Evolutionary conservation across 1,140 invertebrate species (phyloP), one percentile per base, ranked within the genome.

Genomic region (Drosophila bocki): DNA sequence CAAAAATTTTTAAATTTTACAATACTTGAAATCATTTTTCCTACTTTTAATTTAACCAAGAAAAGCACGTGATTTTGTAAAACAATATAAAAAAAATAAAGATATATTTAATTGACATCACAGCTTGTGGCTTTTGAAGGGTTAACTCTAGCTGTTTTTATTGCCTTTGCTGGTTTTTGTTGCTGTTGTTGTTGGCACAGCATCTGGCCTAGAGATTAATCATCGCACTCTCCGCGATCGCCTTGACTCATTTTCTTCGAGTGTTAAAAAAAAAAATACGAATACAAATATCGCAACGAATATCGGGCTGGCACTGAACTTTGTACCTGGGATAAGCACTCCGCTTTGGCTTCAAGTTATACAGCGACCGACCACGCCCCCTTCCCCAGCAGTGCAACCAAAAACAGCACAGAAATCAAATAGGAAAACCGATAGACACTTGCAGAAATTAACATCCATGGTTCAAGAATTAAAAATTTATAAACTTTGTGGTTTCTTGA

Each of bases 371-470:
- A 42, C 78, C 44, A 54, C 74, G 61, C 77, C 61, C 58, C 69
- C 60, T 9, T 50, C 67, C 45, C 33, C 4, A 37, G 13, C 33
- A 22, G 33, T 61, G 50, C 64, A 39, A 39, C 48, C 69, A 39
- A 80, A 51, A 72, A 76, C 78, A 72, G 54, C 59, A 74, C 60
- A 77, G 13, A 56, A 84, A 80, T 84, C 82, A 69, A 84, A 84
- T 78, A 84, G 84, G 82, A 84, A 84, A 84, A 78, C 67, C 74
- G 80, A 77, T 77, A 84, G 63, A 54, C 53, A 54, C 53, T 39
- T 3, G 17, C 13, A 56, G 19, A 56, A 54, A 51, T 17, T 33
- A 17, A 17, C 9, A 17, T 11, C 0, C 0, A n/a, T 32, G 8
- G 4, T 1, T 1, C 2, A 17, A 29, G 15, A 32, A 11, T 11